Evolutionary conservation across 2,888 invertebrate species (phyloP), one percentile per base, ranked within the genome.

Genomic region (Platypus cylindrus): DNA sequence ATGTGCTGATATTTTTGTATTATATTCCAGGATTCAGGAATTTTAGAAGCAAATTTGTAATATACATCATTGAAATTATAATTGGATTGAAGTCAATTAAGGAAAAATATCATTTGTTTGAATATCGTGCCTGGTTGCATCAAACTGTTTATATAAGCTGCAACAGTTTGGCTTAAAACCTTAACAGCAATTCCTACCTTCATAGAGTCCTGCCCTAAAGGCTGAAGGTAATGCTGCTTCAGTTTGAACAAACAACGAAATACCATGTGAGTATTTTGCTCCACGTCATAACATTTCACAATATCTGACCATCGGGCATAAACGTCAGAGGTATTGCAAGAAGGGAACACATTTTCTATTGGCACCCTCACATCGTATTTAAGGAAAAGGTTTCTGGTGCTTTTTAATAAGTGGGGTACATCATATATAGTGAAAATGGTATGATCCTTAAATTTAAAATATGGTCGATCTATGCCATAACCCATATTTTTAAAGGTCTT

Each of bases 151-250:
- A 39, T 31, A 36, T 26, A 39, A 3, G 38, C 32, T 16, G 36
- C 36, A 22, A 38, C 38, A 27, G 30, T 34, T 22, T 30, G 16
- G 13, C 34, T 41, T 25, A 41, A 17, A 5, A 41, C 17, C 25
- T 36, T 31, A 3, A 38, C 48, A 20, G 47, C 47, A 28, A 49
- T 30, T 15, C 36, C 42, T 3, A 46, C 45, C 30, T 49, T 49
- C 46, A 48, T 49, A 3, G 47, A 34, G 38, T 17, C 41, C 31
- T 40, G 28, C 34, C 43, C 34, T 17, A 38, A 36, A 11, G 45
- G 48, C 2, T 25, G 27, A 24, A 49, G 22, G 34, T 49, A 40
- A 9, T 5, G 7, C 5, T 20, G 7, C 9, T 9, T 20, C 9
- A 20, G 9, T 20, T 20, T 20, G 20, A 7, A 9, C 9, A 20